Evolutionary conservation across 2,113 vertebrate species (phyloP).

Genomic region (Marcusenius ussheri): DNA sequence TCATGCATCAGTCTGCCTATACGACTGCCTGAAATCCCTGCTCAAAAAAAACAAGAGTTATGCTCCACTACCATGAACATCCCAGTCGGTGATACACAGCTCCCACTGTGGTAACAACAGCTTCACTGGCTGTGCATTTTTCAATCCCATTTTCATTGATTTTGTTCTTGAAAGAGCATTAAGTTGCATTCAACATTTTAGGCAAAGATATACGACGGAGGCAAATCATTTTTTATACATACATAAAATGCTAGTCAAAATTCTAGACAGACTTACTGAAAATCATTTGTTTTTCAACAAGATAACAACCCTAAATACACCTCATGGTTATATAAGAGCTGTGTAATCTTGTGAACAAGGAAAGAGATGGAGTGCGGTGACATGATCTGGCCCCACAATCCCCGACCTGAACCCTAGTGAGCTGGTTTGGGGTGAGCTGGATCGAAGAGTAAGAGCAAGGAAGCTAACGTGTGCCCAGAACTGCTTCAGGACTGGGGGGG

Average conservation of each 20-base stretch:
- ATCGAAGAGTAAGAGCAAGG: not conserved
- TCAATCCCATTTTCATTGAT: not conserved
- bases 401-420: not conserved
- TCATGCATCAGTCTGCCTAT: not conserved
- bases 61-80: not conserved
- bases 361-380: not conserved
- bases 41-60: not conserved
- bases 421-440: not conserved
- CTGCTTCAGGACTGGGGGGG: not conserved
- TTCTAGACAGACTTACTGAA: not conserved
- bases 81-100: not conserved
- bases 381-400: not conserved
- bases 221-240: not conserved
- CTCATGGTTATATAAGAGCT: not conserved
- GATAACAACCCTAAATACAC: not conserved
- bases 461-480: not conserved
- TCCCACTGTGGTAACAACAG: not conserved
- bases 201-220: not conserved
- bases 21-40: not conserved
- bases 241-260: not conserved
- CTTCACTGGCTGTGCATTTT: not conserved
- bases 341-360: not conserved
- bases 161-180: not conserved
- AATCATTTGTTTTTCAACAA: not conserved
- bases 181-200: not conserved